Evolutionary conservation across 2,888 invertebrate genomes (phyloP).

Genomic region (Entomobrya multifasciata): DNA sequence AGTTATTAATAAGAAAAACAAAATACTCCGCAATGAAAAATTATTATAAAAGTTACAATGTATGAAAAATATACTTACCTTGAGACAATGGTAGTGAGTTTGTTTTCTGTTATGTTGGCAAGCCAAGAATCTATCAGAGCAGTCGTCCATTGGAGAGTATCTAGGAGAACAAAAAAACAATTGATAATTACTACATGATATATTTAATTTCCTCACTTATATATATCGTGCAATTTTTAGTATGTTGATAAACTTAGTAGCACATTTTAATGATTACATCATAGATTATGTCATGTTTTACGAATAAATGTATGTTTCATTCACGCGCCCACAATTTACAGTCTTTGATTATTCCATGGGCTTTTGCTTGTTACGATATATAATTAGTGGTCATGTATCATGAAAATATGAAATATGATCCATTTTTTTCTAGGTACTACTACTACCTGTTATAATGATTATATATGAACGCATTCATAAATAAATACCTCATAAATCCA

Average conservation of each 20-base stretch:
- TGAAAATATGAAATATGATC: slow-evolving; percentile 32
- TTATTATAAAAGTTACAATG: too few relatives aligned
- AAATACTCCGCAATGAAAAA: too few relatives aligned
- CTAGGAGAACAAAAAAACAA: slow-evolving; percentile 66
- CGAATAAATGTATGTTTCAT: slow-evolving; percentile 34
- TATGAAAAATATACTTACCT: too few relatives aligned
- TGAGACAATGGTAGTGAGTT: slow-evolving; percentile 98
- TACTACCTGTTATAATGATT: background rate
- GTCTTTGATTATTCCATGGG: background rate
- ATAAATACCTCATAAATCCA: slow-evolving; percentile 89
- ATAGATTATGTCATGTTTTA: slow-evolving; percentile 30
- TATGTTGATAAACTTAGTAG: background rate
- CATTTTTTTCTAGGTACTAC: background rate
- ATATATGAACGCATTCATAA: too few relatives aligned
- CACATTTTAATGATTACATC: slow-evolving; percentile 22
- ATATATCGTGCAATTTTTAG: too few relatives aligned
- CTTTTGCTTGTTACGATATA: background rate
- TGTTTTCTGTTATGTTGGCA: slow-evolving; percentile 97
- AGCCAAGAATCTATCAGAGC: slow-evolving; percentile 89
- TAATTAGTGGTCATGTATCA: slow-evolving; percentile 41
- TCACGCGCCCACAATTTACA: slow-evolving; percentile 16
- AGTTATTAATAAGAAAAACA: too few relatives aligned
- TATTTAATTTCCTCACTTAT: too few relatives aligned
- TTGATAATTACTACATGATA: too few relatives aligned
- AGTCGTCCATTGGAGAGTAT: slow-evolving; percentile 97